These are phyloP conservation scores for Hydrocynus forskahlii DNA, from an alignment of 2,797 vertebrate species.

Conservation along the genomic window DNA sequence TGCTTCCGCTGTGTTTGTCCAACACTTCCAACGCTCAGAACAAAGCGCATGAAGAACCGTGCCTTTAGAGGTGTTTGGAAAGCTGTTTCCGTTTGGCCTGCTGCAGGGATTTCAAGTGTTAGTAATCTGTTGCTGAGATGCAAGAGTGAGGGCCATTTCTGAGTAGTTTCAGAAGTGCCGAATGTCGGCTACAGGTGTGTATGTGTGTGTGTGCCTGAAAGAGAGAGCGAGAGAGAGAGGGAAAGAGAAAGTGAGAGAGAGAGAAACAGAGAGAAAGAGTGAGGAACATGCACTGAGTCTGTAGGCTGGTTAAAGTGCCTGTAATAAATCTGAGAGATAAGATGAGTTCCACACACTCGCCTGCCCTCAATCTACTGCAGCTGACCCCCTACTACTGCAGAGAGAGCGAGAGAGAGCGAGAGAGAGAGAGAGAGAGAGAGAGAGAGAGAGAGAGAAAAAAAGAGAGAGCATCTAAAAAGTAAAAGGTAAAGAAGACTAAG, in stretches of 20 bases:
- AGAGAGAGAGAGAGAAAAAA: neutral
- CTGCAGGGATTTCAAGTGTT: conserved; percentile 4
- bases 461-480: neutral
- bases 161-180: neutral
- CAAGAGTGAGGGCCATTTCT: neutral
- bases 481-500: neutral
- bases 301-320: conserved; percentile 41
- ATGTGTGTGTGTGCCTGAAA: neutral
- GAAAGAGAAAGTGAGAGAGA: conserved; percentile 21
- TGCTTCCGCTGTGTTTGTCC: conserved; percentile 14
- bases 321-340: conserved; percentile 53
- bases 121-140: conserved; percentile 1
- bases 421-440: conserved; percentile 20
- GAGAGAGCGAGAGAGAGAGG: neutral
- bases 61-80: neutral
- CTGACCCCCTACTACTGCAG: conserved; percentile 54
- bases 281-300: conserved; percentile 35
- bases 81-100: neutral
- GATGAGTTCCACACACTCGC: conserved; percentile 52
- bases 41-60: neutral
- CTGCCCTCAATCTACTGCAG: conserved; percentile 56
- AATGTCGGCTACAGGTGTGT: conserved; percentile 11
- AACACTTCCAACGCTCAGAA: neutral
- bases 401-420: conserved; percentile 38
- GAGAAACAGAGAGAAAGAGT: conserved; percentile 3